Percentiles rank a stretch among this genome's conserved stretches.
phyloP scores from a whole-genome alignment of 64 coral and sea anemone species.

The Exaiptasia diaphana region DNA sequence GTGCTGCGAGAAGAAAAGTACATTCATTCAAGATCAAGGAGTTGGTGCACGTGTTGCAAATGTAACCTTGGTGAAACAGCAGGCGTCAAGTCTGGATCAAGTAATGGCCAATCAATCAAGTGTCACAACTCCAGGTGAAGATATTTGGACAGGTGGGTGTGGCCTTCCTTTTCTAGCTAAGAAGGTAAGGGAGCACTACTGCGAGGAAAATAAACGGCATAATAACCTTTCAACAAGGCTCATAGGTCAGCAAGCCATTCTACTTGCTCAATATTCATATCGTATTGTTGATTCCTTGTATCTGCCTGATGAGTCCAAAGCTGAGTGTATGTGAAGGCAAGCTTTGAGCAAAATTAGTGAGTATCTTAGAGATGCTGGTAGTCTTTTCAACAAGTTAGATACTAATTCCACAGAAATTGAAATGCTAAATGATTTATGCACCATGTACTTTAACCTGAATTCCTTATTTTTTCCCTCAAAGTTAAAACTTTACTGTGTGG shows the following conservation, averaged over 20 bases:
- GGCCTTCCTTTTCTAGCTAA: conserved; percentile 45
- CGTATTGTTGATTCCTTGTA: conserved; percentile 21
- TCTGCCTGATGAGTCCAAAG: not conserved
- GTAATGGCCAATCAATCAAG: not conserved
- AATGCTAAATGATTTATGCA: not conserved
- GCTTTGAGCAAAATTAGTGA: conserved; percentile 15
- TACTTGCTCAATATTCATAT: conserved; percentile 11
- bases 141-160: conserved; percentile 16
- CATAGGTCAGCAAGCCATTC: conserved; percentile 30
- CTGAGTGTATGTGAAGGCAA: conserved; percentile 23
- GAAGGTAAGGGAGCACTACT: conserved; percentile 35
- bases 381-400: conserved; percentile 44
- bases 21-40: not conserved
- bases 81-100: not conserved
- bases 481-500: not conserved
- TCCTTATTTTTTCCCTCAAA: not conserved
- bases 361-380: conserved; percentile 44
- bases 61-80: not conserved
- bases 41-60: conserved; percentile 2
- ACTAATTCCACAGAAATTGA: conserved; percentile 23
- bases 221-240: conserved; percentile 23
- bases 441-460: not conserved
- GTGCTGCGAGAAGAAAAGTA: not conserved
- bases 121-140: not conserved
- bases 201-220: conserved; percentile 8